Percentiles rank a stretch among this genome's conserved stretches.
Conservation (phyloP, 2,888 invertebrate species). For the Bedellia somnulentella region DNA sequence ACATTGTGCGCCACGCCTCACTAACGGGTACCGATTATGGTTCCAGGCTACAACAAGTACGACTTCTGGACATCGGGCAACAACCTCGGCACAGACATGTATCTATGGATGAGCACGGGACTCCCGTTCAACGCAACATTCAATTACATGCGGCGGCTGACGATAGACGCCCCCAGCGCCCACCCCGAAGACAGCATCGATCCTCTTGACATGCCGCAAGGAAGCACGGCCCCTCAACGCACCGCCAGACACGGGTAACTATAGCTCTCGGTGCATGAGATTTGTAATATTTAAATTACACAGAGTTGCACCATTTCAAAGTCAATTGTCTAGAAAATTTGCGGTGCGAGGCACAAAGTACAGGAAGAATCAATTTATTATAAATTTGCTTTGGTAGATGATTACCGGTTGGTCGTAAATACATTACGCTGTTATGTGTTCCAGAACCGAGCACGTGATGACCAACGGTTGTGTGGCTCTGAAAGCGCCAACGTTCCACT, state of each 20-base stretch:
- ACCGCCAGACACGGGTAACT: constrained; percentile 73
- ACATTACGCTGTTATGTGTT: constrained; percentile 57
- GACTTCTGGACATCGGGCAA: constrained; percentile 91
- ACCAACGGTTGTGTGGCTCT: constrained; percentile 76
- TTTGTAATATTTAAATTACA: constrained; percentile 1
- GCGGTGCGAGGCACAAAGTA: neutral
- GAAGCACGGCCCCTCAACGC: constrained; percentile 77
- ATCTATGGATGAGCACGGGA: constrained; percentile 88
- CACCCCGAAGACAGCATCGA: constrained; percentile 60
- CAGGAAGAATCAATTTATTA: too few species aligned
- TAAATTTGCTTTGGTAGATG: too few species aligned
- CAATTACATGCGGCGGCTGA: constrained; percentile 70
- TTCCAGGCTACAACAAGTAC: constrained; percentile 70
- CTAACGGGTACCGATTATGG: neutral
- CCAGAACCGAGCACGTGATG: constrained; percentile 58
- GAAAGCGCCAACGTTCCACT: constrained; percentile 75
- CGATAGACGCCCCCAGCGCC: constrained; percentile 55
- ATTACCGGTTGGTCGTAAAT: too few species aligned
- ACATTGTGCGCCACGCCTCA: too few species aligned
- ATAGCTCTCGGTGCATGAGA: constrained; percentile 7
- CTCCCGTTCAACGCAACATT: constrained; percentile 87
- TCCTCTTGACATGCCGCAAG: constrained; percentile 67
- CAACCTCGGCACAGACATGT: constrained; percentile 83
- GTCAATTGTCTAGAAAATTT: constrained; percentile 3
- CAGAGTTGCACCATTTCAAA: constrained; percentile 1